phyloP scores from a whole-genome alignment of 2,888 invertebrate genomes.

The Mongoloraphidia duomilia region DNA sequence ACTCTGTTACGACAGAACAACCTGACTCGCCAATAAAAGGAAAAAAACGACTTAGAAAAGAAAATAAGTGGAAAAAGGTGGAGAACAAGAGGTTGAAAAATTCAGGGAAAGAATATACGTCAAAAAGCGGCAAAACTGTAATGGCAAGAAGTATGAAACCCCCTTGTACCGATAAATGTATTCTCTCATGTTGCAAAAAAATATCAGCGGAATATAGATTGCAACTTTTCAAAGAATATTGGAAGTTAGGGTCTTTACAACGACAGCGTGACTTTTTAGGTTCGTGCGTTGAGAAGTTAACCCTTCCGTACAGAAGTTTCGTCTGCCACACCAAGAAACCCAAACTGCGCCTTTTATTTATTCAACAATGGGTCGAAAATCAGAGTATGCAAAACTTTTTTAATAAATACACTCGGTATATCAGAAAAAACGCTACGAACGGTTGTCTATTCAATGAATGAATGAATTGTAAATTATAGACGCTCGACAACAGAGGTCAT shows the following conservation, averaged over 20 bases:
- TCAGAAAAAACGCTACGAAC: no score
- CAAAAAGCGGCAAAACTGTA: constrained; percentile 5
- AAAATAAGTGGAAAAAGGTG: constrained; percentile 7
- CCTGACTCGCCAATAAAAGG: background rate
- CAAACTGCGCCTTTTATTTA: constrained; percentile 8
- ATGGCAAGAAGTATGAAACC: background rate
- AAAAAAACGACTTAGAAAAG: constrained; percentile 5
- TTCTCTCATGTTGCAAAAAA: no score
- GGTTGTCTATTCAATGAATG: no score
- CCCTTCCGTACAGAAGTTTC: constrained; percentile 3
- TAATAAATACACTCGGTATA: no score
- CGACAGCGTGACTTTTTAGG: constrained; percentile 9
- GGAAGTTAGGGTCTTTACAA: constrained; percentile 8
- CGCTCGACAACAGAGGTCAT: no score
- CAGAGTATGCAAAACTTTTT: constrained; percentile 3
- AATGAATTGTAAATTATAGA: no score
- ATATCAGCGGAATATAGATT: constrained; percentile 7
- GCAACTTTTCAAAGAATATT: constrained; percentile 8
- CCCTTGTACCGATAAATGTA: no score
- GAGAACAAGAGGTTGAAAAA: constrained; percentile 6
- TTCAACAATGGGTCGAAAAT: constrained; percentile 5
- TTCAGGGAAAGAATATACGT: constrained; percentile 5
- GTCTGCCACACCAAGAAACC: background rate
- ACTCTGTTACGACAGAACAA: background rate
- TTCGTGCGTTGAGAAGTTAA: constrained; percentile 7